A percentile compares a stretch with the other conserved stretches of the same genome.
Conservation (phyloP, 2,797 vertebrate species). For the Parotocinclus haroldoi region DNA sequence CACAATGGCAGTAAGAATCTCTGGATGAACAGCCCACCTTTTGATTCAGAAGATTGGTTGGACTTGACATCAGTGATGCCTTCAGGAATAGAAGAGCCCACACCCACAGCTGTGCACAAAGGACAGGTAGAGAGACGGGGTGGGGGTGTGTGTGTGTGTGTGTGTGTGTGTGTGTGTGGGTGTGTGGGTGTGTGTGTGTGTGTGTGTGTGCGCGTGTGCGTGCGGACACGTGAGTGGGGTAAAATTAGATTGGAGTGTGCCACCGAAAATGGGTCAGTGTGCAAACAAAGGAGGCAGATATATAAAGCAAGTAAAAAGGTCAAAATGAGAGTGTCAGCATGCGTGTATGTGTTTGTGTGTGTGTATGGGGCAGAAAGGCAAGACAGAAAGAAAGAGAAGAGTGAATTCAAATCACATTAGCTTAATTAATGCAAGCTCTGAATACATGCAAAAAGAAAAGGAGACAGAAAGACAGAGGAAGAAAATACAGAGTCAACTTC, state of each 20-base stretch:
- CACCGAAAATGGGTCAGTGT: slow-evolving; percentile 4
- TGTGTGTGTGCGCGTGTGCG: neutral
- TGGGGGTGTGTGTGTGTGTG: slow-evolving; percentile 21
- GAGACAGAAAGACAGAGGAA: neutral
- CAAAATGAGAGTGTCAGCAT: neutral
- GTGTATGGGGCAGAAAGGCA: slow-evolving; percentile 8
- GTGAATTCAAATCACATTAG: slow-evolving; percentile 46
- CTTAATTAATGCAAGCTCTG: slow-evolving; percentile 48
- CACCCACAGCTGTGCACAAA: slow-evolving; percentile 71
- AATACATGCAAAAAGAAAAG: slow-evolving; percentile 58
- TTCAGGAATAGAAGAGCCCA: slow-evolving; percentile 73
- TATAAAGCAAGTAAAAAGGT: slow-evolving; percentile 7
- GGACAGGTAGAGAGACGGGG: slow-evolving; percentile 56
- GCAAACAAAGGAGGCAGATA: slow-evolving; percentile 3
- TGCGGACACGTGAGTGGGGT: slow-evolving; percentile 1
- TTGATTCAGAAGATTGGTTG: slow-evolving; percentile 61
- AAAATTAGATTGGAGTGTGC: slow-evolving; percentile 3
- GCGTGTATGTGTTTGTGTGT: slow-evolving; percentile 1
- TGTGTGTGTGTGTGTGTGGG: slow-evolving; percentile 31
- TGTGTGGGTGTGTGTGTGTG: neutral
- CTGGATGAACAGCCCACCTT: slow-evolving; percentile 53
- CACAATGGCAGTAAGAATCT: neutral
- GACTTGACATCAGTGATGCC: slow-evolving; percentile 68
- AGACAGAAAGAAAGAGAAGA: slow-evolving; percentile 26
- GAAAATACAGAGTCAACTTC: neutral